A percentile compares a stretch with the other conserved stretches of the same genome.
These are phyloP conservation scores for Arvicanthis niloticus DNA, from an alignment of 2,113 vertebrate genomes.

Conservation along the genomic window DNA sequence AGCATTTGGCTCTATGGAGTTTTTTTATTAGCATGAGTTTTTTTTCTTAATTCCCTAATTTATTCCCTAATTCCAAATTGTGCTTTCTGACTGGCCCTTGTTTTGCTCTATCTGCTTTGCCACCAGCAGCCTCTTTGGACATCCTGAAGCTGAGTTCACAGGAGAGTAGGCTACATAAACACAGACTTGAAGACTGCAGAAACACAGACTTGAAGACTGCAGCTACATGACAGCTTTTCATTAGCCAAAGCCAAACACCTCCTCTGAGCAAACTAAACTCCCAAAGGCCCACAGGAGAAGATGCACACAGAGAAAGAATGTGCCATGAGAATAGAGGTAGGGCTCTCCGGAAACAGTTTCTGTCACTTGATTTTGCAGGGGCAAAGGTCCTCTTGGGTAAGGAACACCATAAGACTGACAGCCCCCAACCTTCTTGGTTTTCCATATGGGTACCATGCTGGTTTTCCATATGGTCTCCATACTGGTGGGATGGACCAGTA, in stretches of 20 bases:
- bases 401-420: neutral
- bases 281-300: neutral
- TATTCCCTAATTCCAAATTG: neutral
- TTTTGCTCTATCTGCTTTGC: neutral
- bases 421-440: accelerated
- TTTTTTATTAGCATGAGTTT: neutral
- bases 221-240: neutral
- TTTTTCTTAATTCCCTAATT: neutral
- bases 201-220: accelerated
- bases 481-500: neutral
- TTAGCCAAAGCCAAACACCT: neutral
- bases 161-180: neutral
- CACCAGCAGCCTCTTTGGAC: neutral
- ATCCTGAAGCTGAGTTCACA: neutral
- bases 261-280: neutral
- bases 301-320: neutral
- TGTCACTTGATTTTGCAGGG: neutral
- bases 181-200: accelerated
- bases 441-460: neutral
- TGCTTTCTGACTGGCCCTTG: neutral
- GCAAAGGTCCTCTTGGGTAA: neutral
- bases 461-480: too few species aligned
- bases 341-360: neutral
- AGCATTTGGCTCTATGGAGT: accelerated
- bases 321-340: neutral